These are phyloP conservation scores for Hassar affinis DNA, from an alignment of 2,113 vertebrate genomes.

Conservation along the genomic window DNA sequence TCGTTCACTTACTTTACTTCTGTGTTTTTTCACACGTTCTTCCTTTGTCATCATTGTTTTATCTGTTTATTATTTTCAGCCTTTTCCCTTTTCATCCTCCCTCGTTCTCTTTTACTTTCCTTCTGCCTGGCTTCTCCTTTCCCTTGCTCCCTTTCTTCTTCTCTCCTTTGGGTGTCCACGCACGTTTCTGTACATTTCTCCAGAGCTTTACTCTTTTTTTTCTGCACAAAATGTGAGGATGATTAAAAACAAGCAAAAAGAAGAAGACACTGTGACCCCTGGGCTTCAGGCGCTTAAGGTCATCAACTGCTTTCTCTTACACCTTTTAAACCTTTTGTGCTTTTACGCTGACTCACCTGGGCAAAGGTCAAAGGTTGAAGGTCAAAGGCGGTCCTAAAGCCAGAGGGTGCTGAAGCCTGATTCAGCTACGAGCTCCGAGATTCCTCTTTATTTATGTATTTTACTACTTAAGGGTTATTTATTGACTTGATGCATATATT, in stretches of 20 bases:
- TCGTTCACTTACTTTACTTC: too few relatives aligned
- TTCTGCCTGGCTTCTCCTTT: too few relatives aligned
- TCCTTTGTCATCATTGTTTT: too few relatives aligned
- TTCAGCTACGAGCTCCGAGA: not conserved
- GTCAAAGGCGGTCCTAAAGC: not conserved
- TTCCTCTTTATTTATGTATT: conserved; percentile 40
- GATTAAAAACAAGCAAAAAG: not conserved
- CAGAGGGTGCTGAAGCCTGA: not conserved
- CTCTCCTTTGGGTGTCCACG: not conserved
- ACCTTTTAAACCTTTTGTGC: not conserved
- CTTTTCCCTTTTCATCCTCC: not conserved
- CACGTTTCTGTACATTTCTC: too few relatives aligned
- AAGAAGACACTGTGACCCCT: not conserved
- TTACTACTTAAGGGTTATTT: conserved; percentile 41
- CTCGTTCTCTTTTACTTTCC: too few relatives aligned
- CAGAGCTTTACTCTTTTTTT: too few relatives aligned
- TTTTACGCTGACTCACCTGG: not conserved
- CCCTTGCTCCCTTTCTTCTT: not conserved
- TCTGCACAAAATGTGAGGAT: not conserved
- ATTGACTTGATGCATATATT: conserved; percentile 38
- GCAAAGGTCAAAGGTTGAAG: conserved; percentile 1
- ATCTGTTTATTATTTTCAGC: too few relatives aligned
- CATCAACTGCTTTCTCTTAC: conserved; percentile 3
- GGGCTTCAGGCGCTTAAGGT: conserved; percentile 25
- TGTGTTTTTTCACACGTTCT: not conserved